Percentiles rank a stretch among this genome's conserved stretches.
These are phyloP conservation scores for Phymatocera aterrima DNA, from an alignment of 2,888 invertebrate species.

Conservation along the genomic window DNA sequence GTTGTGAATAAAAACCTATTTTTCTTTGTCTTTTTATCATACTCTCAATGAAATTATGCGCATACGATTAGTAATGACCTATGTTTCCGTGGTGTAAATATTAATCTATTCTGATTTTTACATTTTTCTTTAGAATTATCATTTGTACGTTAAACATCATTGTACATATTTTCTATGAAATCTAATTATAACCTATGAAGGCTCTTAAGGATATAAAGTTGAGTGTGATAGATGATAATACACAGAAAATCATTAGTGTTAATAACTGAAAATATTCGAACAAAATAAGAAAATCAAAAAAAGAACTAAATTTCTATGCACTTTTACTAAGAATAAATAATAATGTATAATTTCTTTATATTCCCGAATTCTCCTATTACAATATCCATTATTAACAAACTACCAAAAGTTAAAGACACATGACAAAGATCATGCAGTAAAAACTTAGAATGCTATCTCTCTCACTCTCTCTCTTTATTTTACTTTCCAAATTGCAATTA, in stretches of 20 bases:
- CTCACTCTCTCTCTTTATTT: background rate
- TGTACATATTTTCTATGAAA: constrained; percentile 28
- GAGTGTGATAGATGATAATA: constrained; percentile 4
- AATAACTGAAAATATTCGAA: background rate
- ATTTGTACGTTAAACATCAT: constrained; percentile 17
- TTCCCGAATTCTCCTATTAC: constrained; percentile 52
- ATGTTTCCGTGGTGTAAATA: constrained; percentile 7
- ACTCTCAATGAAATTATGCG: background rate
- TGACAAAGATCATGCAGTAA: constrained; percentile 41
- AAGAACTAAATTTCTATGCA: background rate
- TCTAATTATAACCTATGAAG: constrained; percentile 11
- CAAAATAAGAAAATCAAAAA: background rate
- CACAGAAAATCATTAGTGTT: constrained; percentile 2
- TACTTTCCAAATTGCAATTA: background rate
- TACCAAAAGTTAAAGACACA: constrained; percentile 44
- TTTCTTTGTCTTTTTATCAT: background rate
- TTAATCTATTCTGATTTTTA: background rate
- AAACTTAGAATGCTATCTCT: background rate
- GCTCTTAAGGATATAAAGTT: constrained; percentile 11
- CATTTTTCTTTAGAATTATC: constrained; percentile 1
- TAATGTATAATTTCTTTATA: constrained; percentile 56
- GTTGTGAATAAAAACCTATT: background rate
- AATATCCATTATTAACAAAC: constrained; percentile 47
- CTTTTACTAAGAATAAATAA: constrained; percentile 55
- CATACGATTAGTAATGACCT: background rate